Evolutionary conservation across 2,888 invertebrate species (phyloP), one percentile per base, ranked within the genome.

Genomic region (Andrena hattorfiana): DNA sequence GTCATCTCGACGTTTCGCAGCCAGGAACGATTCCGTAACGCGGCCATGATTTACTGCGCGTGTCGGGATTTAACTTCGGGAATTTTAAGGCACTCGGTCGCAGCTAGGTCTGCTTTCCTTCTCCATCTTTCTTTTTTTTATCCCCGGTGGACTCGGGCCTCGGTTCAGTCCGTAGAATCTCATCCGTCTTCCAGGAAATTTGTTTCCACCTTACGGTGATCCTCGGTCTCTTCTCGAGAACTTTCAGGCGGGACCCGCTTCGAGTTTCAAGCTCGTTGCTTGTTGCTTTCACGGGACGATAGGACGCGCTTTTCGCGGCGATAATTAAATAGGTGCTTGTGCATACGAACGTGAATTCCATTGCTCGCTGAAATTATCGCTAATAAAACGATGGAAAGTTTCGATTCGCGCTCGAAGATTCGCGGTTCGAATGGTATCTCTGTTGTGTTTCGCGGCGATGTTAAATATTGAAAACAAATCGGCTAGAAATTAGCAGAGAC

Each of bases 11-110:
- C 77, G 73, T 87, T 79, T 81, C 73, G 84, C 86, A 72, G 82
- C 74, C 85, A 82, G 79, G 83, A 81, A 85, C 87, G 87, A 91
- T 90, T 89, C 85, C 87, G 89, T 91, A 91, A 92, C 89, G 68
- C 88, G 89, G 82, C 71, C 86, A 85, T 92, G 92, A 92, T 92
- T 92, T 92, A 92, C 90, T 87, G 87, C 90, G 72, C 73, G 83
- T 85, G 86, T 85, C 87, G 83, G 85, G 85, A 86, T 85, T 86
- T 83, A 78, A 81, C 71, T 75, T 84, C 23, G 63, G 60, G 63
- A 48, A 84, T 78, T 87, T 84, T 49, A 69, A 71, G 49, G 51
- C 30, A 51, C 73, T 74, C 62, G 4, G 28, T 7, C 42, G 30
- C 63, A 13, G 56, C 23, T 30, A 30, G 48, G 67, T 35, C 63